phyloP scores from a whole-genome alignment of 2,797 vertebrate genomes.

The Sebastolobus alascanus region DNA sequence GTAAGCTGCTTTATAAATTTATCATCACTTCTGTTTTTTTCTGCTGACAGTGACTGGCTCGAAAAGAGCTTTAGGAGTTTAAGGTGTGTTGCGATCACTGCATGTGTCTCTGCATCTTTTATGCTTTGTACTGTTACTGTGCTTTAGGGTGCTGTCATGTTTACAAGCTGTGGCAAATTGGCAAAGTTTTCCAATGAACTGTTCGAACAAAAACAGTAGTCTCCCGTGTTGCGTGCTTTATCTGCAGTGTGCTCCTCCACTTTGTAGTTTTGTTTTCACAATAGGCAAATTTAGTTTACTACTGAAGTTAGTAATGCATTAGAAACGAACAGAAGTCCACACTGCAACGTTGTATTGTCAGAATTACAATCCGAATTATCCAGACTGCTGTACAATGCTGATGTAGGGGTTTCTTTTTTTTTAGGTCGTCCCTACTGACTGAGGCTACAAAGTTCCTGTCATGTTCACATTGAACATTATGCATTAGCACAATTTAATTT shows the following conservation, averaged over 20 bases:
- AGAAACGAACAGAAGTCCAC: not conserved
- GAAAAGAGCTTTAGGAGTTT: not conserved
- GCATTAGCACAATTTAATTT: conserved; percentile 1
- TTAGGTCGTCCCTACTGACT: conserved; percentile 1
- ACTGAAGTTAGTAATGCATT: not conserved
- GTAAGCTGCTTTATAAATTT: not conserved
- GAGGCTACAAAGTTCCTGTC: conserved; percentile 14
- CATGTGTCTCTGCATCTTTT: conserved; percentile 8
- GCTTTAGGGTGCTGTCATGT: conserved; percentile 19
- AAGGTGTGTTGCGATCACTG: not conserved
- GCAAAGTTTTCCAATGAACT: conserved; percentile 7
- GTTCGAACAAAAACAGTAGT: not conserved
- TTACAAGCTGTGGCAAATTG: conserved; percentile 22
- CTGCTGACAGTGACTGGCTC: conserved; percentile 1
- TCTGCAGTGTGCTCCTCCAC: not conserved
- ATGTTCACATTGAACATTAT: not conserved
- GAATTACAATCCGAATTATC: not conserved
- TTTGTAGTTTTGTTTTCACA: not conserved
- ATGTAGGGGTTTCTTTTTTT: conserved; percentile 12
- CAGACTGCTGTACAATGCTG: conserved; percentile 5
- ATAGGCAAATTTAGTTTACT: not conserved
- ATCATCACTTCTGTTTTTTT: not conserved
- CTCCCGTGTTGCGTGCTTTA: conserved; percentile 1
- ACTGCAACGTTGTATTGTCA: not conserved
- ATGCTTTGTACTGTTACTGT: conserved; percentile 4